Evolutionary conservation across 2,113 vertebrate species (phyloP).

Genomic region (Alectura lathami): DNA sequence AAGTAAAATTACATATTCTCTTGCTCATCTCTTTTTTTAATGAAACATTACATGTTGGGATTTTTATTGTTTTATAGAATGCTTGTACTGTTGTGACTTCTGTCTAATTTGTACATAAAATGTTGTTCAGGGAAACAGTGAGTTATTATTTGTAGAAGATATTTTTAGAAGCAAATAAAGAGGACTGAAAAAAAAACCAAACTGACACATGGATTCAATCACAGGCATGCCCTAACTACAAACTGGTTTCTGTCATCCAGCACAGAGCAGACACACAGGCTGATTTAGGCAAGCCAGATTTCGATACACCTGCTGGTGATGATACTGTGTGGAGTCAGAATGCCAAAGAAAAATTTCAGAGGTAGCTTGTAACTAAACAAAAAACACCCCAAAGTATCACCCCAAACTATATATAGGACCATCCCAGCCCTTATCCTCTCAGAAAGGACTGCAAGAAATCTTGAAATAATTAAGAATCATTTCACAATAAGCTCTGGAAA

Average conservation of each 20-base stretch:
- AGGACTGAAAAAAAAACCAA: not conserved
- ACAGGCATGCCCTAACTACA: not conserved
- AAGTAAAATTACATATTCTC: not conserved
- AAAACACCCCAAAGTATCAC: not conserved
- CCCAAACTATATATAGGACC: not conserved
- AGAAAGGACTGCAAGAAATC: not conserved
- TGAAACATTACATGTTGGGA: not conserved
- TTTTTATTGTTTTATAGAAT: not conserved
- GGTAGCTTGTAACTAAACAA: not conserved
- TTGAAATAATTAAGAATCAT: not conserved
- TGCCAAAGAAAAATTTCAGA: not conserved
- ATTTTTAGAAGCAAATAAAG: conserved; percentile 7
- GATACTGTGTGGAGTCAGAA: not conserved
- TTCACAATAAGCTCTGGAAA: not conserved
- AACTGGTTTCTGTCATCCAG: not conserved
- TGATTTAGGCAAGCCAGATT: not conserved
- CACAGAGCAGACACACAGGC: not conserved
- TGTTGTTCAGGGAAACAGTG: not conserved
- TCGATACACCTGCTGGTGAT: not conserved
- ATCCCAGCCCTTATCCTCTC: not conserved
- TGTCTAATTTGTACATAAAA: not conserved
- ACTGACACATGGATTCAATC: not conserved
- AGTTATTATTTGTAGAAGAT: not conserved
- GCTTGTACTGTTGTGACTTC: not conserved
- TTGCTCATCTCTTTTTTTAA: not conserved